Conservation (phyloP, 2,113 vertebrate species). For the Ochotona princeps region DNA sequence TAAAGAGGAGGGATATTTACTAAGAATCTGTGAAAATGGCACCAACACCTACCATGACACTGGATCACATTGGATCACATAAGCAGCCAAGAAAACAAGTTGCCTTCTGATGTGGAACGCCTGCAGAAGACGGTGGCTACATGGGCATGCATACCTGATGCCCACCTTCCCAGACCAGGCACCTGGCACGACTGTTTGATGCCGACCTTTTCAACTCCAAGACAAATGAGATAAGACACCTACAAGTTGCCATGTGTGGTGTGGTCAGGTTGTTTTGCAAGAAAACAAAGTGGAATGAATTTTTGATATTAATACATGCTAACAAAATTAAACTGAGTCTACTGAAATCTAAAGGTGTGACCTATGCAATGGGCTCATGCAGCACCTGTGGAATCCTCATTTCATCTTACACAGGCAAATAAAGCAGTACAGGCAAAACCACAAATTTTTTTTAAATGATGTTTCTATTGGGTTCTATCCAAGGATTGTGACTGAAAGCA, state of each 20-base stretch:
- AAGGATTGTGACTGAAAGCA: not conserved
- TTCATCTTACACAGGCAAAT: not conserved
- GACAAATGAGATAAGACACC: not conserved
- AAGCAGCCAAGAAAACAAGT: not conserved
- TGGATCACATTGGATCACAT: not conserved
- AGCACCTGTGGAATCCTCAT: not conserved
- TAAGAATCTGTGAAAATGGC: conserved; percentile 6
- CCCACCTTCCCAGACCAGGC: not conserved
- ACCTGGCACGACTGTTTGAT: not conserved
- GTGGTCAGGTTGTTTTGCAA: not conserved
- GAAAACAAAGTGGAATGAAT: not conserved
- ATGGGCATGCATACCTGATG: not conserved
- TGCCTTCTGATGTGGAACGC: not conserved
- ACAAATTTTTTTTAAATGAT: not conserved
- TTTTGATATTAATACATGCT: not conserved
- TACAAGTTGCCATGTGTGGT: not conserved
- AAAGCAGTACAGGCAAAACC: not conserved
- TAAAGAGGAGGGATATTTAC: not conserved
- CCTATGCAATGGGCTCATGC: not conserved
- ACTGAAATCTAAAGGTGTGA: not conserved
- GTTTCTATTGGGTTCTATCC: not conserved
- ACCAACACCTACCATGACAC: not conserved
- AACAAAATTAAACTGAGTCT: not conserved
- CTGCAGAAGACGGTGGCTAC: not conserved
- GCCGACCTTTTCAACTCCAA: not conserved